Evolutionary conservation across 2,797 vertebrate genomes (phyloP), one percentile per base, ranked within the genome.

Genomic region (Kryptopterus vitreolus): DNA sequence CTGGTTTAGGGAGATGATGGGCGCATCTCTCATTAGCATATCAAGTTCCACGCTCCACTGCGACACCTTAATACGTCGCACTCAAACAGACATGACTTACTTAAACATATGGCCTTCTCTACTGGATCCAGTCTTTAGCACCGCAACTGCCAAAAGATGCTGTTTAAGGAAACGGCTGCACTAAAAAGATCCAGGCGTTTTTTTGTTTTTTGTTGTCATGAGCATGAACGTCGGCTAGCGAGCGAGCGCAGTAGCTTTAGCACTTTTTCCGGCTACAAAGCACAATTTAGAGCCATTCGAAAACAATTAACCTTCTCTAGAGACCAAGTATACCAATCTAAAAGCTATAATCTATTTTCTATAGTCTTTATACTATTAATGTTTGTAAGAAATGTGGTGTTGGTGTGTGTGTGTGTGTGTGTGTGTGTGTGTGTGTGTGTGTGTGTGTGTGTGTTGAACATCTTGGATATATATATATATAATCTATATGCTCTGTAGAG

Each of bases 191-290:
- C 55, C 3, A 24, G 12, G 26, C 4, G 1, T 59, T 12, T 58
- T 26, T 48, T 50, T 11, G 18, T 26, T 3, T 59, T 12, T 58
- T 26, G 26, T 50, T 11, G 18, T 26, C 6, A 52, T 61, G 77
- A 81, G 82, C 68, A 81, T 57, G 53, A 78, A n/a, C 62, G 22
- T 48, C 38, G 78, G 58, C 52, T 38, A 46, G 75, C 66, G 74
- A 78, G 59, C 72, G 35, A 74, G 43, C 68, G 59, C 69, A 72
- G 88, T 89, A 90, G 89, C 86, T 88, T 87, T 85, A 93, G 91
- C 91, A 92, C 91, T 89, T 89, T 91, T 68, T 76, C 57, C 6
- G 8, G 85, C 86, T 84, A 46, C 88, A 77, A 91, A 94, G 92
- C 92, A 93, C 92, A 93, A 90, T 82, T 71, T 81, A 79, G 86